Conservation (phyloP, 2,797 vertebrate species). For the Cuculus canorus region DNA sequence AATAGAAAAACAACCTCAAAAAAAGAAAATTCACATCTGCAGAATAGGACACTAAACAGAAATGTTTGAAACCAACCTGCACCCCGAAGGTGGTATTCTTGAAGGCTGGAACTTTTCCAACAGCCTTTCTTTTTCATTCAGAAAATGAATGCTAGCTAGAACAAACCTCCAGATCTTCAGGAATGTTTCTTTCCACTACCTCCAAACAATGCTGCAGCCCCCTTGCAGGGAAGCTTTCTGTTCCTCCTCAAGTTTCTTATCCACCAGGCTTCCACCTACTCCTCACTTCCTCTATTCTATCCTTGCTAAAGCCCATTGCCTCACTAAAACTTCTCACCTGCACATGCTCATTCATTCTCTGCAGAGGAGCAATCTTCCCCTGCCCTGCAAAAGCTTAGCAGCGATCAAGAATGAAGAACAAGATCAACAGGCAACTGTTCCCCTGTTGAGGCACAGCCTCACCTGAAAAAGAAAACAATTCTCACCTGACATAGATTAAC, state of each 20-base stretch:
- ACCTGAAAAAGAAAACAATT: background rate
- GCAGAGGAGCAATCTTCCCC: background rate
- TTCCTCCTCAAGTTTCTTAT: background rate
- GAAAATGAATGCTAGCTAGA: background rate
- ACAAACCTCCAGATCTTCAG: background rate
- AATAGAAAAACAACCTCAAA: background rate
- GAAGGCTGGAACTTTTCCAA: background rate
- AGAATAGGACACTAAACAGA: background rate
- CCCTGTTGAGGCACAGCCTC: background rate
- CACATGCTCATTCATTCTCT: background rate
- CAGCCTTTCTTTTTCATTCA: background rate
- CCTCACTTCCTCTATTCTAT: rapidly evolving
- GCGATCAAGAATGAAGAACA: rapidly evolving
- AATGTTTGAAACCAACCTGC: background rate
- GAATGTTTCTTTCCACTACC: background rate
- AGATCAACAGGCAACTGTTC: background rate
- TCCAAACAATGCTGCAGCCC: background rate
- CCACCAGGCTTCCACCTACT: background rate
- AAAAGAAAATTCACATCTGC: background rate
- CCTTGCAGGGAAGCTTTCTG: rapidly evolving
- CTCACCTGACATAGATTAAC: background rate
- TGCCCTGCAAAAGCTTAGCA: background rate
- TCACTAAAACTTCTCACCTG: background rate
- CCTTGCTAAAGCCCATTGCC: rapidly evolving
- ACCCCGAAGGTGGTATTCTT: rapidly evolving